A percentile compares a stretch with the other conserved stretches of the same genome.
These are phyloP conservation scores for Sorex maritimensis DNA, from an alignment of 2,797 vertebrate genomes.

Conservation along the genomic window DNA sequence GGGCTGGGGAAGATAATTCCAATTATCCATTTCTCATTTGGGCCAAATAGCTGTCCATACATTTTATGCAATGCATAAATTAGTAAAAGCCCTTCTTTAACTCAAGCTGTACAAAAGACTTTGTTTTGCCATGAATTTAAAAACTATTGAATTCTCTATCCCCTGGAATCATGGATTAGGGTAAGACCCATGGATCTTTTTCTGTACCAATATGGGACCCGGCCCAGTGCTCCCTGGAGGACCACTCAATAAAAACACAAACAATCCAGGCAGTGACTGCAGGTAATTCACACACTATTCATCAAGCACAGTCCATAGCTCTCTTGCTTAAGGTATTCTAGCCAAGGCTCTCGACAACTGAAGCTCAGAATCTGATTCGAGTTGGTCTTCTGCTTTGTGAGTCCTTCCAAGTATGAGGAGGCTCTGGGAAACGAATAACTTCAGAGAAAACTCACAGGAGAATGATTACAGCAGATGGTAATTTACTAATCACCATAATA, in stretches of 20 bases:
- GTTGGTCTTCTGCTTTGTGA: not conserved
- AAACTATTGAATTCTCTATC: not conserved
- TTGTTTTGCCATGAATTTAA: not conserved
- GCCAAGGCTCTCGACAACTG: not conserved
- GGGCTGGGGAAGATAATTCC: rapidly evolving
- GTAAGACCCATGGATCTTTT: not conserved
- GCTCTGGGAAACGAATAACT: not conserved
- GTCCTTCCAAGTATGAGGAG: not conserved
- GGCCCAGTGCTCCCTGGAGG: no score
- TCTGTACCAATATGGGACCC: not conserved
- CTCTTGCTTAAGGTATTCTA: not conserved
- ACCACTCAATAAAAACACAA: no score
- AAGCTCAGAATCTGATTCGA: not conserved
- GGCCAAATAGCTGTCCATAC: not conserved
- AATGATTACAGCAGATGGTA: conserved; percentile 67
- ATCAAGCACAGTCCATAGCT: no score
- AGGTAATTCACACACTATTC: no score
- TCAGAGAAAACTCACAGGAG: conserved; percentile 25
- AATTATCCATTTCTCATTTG: no score
- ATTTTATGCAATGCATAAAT: not conserved
- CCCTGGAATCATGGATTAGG: not conserved
- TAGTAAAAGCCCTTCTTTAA: not conserved
- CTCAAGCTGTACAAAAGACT: not conserved
- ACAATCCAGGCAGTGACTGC: no score
- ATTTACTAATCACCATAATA: conserved; percentile 41